A percentile compares a stretch with the other conserved stretches of the same genome.
Evolutionary conservation across 1,140 invertebrate species (phyloP).

Genomic region (Trypoxylus dichotomus): DNA sequence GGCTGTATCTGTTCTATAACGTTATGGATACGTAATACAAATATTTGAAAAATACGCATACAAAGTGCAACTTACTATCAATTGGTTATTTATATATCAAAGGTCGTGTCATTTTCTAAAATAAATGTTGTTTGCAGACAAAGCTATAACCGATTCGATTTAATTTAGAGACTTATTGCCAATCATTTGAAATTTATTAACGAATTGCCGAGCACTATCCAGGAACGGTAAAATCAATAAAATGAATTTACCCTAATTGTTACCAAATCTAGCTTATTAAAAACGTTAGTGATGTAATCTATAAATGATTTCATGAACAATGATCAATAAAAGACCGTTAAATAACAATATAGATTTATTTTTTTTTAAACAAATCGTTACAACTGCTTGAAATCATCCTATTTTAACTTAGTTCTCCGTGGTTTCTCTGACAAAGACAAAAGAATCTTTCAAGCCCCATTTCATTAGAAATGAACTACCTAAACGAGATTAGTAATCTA

Average conservation of each 20-base stretch:
- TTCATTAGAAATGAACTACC: background rate
- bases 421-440: background rate
- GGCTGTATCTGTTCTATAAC: too few relatives aligned
- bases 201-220: background rate
- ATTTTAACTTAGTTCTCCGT: background rate
- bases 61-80: too few relatives aligned
- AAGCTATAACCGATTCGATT: too few relatives aligned
- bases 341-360: constrained; percentile 25
- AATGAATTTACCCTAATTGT: background rate
- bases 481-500: constrained; percentile 3
- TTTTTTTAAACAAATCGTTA: background rate
- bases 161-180: too few relatives aligned
- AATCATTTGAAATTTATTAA: too few relatives aligned
- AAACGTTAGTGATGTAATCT: background rate
- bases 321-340: constrained; percentile 16
- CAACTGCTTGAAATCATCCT: background rate
- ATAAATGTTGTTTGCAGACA: too few relatives aligned
- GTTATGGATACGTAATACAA: too few relatives aligned
- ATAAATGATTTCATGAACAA: constrained; percentile 9
- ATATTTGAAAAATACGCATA: too few relatives aligned
- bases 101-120: too few relatives aligned
- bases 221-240: background rate
- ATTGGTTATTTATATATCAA: too few relatives aligned
- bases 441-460: constrained; percentile 1
- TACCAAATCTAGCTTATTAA: background rate